Evolutionary conservation across 1,140 invertebrate species (phyloP).

Genomic region (Drosophila subpulchrella): DNA sequence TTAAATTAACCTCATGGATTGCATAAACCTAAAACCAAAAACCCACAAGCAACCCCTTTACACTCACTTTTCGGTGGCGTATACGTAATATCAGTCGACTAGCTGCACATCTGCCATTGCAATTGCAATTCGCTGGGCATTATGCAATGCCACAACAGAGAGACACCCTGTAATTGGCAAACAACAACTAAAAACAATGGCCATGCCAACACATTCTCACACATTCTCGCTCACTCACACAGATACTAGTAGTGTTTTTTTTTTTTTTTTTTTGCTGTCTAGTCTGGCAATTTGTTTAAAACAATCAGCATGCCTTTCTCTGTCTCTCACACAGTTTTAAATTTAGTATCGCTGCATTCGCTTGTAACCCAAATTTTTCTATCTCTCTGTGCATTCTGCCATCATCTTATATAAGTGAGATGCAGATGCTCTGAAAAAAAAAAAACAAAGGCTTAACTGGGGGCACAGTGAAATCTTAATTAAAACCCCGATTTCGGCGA

Average conservation of each 20-base stretch:
- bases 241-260: slow-evolving; percentile 8
- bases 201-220: slow-evolving; percentile 28
- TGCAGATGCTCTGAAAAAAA: slow-evolving; percentile 7
- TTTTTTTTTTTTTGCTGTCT: slow-evolving; percentile 8
- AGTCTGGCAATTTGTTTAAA: slow-evolving; percentile 62
- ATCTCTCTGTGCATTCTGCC: slow-evolving; percentile 4
- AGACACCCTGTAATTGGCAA: slow-evolving; percentile 46
- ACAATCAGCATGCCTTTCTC: slow-evolving; percentile 57
- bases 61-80: slow-evolving; percentile 22
- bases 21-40: slow-evolving; percentile 4
- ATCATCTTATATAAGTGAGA: slow-evolving; percentile 58
- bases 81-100: slow-evolving; percentile 33
- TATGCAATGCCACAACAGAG: slow-evolving; percentile 40
- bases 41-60: background rate
- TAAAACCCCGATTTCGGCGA: slow-evolving; percentile 50
- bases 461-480: slow-evolving; percentile 50
- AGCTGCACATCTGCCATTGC: slow-evolving; percentile 38
- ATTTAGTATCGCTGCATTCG: slow-evolving; percentile 66
- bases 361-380: slow-evolving; percentile 57
- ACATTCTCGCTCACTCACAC: slow-evolving; percentile 22
- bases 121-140: slow-evolving; percentile 41
- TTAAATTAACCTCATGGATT: background rate
- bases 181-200: slow-evolving; percentile 35
- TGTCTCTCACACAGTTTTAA: slow-evolving; percentile 45
- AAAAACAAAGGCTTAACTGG: slow-evolving; percentile 34